phyloP scores from a whole-genome alignment of 2,888 invertebrate genomes.

The Oxycera nigricornis region DNA sequence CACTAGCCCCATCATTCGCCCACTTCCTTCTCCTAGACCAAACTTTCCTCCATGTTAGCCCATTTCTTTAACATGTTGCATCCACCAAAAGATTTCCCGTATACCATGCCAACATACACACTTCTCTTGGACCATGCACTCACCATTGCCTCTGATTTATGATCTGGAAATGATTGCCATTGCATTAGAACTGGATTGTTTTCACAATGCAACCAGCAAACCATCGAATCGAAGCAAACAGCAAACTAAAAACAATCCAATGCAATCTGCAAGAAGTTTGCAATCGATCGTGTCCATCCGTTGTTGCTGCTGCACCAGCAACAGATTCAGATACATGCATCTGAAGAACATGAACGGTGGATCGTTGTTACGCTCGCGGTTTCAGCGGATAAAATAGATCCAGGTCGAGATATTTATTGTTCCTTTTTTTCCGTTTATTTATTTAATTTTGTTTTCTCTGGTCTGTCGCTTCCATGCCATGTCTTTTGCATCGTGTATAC shows the following conservation, averaged over 20 bases:
- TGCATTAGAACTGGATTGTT: conserved; percentile 6
- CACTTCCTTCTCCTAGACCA: no score
- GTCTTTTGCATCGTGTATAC: background rate
- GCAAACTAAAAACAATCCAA: background rate
- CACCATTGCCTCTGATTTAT: conserved; percentile 7
- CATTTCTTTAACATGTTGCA: no score
- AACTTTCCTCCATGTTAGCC: no score
- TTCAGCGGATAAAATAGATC: conserved; percentile 9
- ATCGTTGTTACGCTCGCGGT: background rate
- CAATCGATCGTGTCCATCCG: conserved; percentile 24
- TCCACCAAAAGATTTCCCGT: no score
- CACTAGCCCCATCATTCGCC: no score
- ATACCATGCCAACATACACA: background rate
- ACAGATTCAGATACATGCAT: background rate
- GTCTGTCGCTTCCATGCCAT: background rate
- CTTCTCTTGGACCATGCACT: background rate
- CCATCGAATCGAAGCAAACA: background rate
- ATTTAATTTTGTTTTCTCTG: background rate
- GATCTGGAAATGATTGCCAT: conserved; percentile 25
- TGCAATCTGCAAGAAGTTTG: background rate
- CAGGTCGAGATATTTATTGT: conserved; percentile 4
- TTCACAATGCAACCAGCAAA: background rate
- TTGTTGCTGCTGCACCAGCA: background rate
- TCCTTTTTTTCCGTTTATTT: background rate
- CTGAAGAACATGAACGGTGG: background rate